Conservation (phyloP, 92 coral and sea anemone species). For the Desmophyllum pertusum region DNA sequence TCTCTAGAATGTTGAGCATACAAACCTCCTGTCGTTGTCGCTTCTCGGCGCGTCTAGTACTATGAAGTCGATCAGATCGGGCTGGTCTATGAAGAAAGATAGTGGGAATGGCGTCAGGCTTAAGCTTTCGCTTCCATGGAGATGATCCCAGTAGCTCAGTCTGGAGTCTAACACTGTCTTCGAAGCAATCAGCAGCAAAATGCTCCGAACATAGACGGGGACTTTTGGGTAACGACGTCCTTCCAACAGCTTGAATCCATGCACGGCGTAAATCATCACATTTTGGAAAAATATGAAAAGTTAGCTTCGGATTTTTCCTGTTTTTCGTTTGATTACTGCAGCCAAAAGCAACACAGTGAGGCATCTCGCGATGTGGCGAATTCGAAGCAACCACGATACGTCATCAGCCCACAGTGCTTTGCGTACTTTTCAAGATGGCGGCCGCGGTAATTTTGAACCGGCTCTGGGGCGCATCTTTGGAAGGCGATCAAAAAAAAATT, state of each 20-base stretch:
- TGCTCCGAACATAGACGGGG: slow-evolving; percentile 34
- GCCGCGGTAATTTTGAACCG: background rate
- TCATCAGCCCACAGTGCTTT: slow-evolving; percentile 10
- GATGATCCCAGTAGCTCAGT: slow-evolving; percentile 15
- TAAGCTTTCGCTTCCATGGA: slow-evolving; percentile 14
- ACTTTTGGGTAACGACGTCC: slow-evolving; percentile 33
- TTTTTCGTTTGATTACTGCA: background rate
- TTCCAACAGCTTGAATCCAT: slow-evolving; percentile 20
- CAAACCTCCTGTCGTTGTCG: slow-evolving; percentile 23
- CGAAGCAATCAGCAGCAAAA: slow-evolving; percentile 22
- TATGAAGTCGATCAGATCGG: background rate
- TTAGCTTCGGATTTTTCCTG: background rate
- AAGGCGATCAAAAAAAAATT: background rate
- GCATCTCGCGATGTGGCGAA: slow-evolving; percentile 4
- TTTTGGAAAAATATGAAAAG: slow-evolving; percentile 14
- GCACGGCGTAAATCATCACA: background rate
- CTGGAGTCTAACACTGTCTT: background rate
- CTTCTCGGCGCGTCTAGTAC: slow-evolving; percentile 25
- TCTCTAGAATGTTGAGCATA: background rate
- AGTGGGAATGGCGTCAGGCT: slow-evolving; percentile 39
- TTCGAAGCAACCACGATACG: background rate
- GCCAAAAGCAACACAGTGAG: background rate
- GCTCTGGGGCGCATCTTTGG: background rate
- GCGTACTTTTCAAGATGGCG: slow-evolving; percentile 4
- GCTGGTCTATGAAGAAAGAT: slow-evolving; percentile 41